Conservation (phyloP, 2,113 vertebrate species). For the Zapornia atra region DNA sequence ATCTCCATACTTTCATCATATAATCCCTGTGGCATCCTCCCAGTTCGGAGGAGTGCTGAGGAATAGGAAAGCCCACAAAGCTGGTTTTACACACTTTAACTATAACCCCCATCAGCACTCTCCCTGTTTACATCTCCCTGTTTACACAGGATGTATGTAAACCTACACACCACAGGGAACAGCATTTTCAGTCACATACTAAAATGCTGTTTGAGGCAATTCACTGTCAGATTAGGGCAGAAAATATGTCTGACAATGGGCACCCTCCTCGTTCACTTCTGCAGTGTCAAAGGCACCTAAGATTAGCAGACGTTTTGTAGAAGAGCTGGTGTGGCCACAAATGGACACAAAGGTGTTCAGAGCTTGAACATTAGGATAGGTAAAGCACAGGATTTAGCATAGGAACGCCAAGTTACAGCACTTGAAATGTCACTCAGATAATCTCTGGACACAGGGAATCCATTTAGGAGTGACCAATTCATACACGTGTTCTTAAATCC, state of each 20-base stretch:
- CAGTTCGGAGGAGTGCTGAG: neutral
- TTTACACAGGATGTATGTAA: neutral
- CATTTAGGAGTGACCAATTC: neutral
- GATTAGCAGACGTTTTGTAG: neutral
- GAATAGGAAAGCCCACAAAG: neutral
- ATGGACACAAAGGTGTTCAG: neutral
- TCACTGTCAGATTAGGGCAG: neutral
- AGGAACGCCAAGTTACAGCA: constrained; percentile 31
- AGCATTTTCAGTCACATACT: neutral
- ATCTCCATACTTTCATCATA: neutral
- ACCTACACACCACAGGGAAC: neutral
- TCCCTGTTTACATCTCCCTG: neutral
- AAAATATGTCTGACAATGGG: neutral
- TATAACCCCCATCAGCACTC: neutral
- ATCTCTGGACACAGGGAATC: constrained; percentile 31
- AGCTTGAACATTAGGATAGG: neutral
- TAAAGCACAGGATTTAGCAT: constrained; percentile 11
- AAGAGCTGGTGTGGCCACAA: neutral
- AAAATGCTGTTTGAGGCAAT: neutral
- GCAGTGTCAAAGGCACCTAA: neutral
- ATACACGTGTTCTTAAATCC: neutral
- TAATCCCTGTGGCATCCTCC: neutral
- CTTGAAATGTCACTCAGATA: constrained; percentile 27
- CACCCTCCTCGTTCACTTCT: neutral
- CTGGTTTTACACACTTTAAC: neutral